Evolutionary conservation across 2,113 vertebrate species (phyloP), one percentile per base, ranked within the genome.

Genomic region (Microtus ochrogaster): DNA sequence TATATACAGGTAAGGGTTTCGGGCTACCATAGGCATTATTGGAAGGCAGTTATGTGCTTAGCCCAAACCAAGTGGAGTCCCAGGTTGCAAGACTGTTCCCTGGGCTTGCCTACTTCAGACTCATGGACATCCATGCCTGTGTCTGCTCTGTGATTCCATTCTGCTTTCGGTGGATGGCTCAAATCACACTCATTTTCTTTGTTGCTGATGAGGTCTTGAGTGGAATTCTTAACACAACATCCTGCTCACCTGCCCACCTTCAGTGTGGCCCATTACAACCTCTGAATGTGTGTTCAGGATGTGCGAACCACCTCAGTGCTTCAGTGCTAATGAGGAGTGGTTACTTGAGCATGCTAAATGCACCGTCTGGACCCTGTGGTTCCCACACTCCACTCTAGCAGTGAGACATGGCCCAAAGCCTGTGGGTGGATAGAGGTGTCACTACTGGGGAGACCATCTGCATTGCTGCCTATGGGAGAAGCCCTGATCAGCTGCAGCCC

Each of bases 381-480:
- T 1, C 55, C 39, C 41, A 0, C 12, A 3, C 17, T 58, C 11
- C 21, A 26, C 49, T 22, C n/a, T 11, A 44, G n/a, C 44, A 33
- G 1, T 9, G 11, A 22, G 58, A 39, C 1, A 6, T 66, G 9
- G 68, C 77, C 41, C 1, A 24, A 66, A 74, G 55, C 65, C 4
- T 0, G 33, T 17, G 12, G 39, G 70, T 19, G 44, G 33, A 6
- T 10, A 2, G 44, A 2, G 39, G 33, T 16, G 24, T 55, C 0
- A 6, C 33, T 6, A 19, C 44, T 28, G 26, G 21, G 33, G 44
- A 21, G 10, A 55, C 44, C 21, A 2, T 0, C 2, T 30, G 0
- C n/a, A 0, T 26, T 0, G 2, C 9, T 79, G 36, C 5, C 0
- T 26, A 44, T 68, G 49, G 47, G 36, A 10, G 66, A 39, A 19